These are phyloP conservation scores for Trileptium ribeirensis DNA, from an alignment of 2,888 invertebrate species.

Conservation along the genomic window DNA sequence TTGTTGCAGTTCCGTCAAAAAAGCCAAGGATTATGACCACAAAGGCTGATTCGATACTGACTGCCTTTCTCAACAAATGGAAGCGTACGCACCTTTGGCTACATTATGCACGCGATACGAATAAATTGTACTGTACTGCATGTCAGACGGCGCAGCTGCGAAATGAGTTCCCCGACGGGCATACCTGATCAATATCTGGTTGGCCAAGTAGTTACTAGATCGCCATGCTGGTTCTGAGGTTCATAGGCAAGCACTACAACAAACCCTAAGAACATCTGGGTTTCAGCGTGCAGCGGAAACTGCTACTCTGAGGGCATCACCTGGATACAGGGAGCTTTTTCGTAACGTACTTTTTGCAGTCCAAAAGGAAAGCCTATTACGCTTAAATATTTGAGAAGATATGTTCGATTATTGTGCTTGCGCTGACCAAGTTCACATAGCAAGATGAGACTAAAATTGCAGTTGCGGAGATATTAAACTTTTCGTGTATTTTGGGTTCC, in stretches of 20 bases:
- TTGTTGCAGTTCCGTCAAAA: too few relatives aligned
- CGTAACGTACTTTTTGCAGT: background rate
- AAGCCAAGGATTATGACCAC: background rate
- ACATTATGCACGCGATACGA: background rate
- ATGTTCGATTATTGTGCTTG: too few relatives aligned
- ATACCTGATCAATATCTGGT: background rate
- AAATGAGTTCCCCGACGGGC: background rate
- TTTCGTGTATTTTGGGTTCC: too few relatives aligned
- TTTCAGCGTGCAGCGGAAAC: background rate
- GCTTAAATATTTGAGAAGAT: too few relatives aligned
- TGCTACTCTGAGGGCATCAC: background rate
- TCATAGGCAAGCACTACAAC: background rate
- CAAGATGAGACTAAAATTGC: too few relatives aligned
- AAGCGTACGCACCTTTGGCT: background rate
- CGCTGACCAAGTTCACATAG: too few relatives aligned
- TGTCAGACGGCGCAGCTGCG: background rate
- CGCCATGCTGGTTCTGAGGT: background rate
- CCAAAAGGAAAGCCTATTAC: background rate
- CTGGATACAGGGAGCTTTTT: background rate
- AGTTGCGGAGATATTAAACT: too few relatives aligned
- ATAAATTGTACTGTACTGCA: background rate
- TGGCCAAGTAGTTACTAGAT: background rate
- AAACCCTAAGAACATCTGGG: background rate
- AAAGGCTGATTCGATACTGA: background rate
- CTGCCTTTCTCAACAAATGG: background rate